Evolutionary conservation across 2,888 invertebrate species (phyloP).

Genomic region (Cephus rjabovi): DNA sequence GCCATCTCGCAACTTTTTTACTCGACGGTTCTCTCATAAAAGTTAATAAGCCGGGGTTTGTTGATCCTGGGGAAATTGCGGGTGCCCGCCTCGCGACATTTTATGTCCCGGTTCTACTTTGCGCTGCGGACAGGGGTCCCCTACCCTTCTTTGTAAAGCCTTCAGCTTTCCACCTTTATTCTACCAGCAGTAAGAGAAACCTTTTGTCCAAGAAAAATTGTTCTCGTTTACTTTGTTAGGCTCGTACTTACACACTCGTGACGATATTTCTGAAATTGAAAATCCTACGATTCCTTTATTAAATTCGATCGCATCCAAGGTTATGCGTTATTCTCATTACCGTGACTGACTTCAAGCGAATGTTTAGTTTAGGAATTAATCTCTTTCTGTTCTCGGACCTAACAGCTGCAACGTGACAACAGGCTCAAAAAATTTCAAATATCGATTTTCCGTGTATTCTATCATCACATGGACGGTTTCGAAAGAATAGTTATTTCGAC

Average conservation of each 20-base stretch:
- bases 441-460: too few relatives aligned
- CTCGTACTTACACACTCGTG: neutral
- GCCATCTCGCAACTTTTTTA: slow-evolving; percentile 41
- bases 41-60: slow-evolving; percentile 60
- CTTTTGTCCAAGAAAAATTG: neutral
- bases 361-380: neutral
- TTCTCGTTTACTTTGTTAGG: neutral
- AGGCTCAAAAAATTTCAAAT: too few relatives aligned
- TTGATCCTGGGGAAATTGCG: slow-evolving; percentile 59
- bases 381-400: too few relatives aligned
- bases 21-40: slow-evolving; percentile 52
- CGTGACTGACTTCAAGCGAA: neutral
- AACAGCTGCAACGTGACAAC: too few relatives aligned
- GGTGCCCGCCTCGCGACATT: slow-evolving; percentile 43
- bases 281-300: neutral
- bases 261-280: neutral
- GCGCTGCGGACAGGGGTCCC: slow-evolving; percentile 35
- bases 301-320: neutral
- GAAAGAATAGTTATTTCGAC: too few relatives aligned
- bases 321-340: neutral
- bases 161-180: neutral
- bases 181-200: neutral
- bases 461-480: too few relatives aligned
- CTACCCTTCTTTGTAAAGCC: slow-evolving; percentile 1
- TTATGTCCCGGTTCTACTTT: slow-evolving; percentile 47